A percentile compares a stretch with the other conserved stretches of the same genome.
Conservation (phyloP, 2,113 vertebrate species). For the Ptilorrhoa leucosticta region DNA sequence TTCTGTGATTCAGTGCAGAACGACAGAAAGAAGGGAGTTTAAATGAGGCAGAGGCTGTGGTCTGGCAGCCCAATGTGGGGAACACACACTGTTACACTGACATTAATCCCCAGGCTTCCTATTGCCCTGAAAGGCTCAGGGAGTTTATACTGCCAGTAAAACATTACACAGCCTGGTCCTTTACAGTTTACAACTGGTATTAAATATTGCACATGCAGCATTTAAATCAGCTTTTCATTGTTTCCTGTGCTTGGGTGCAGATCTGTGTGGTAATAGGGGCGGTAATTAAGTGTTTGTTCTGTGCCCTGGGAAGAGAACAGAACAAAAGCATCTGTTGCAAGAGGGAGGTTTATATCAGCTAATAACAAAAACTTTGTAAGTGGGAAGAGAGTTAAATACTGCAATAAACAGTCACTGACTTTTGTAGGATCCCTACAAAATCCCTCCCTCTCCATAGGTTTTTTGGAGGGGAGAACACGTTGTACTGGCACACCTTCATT, state of each 20-base stretch:
- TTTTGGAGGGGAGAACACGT: not conserved
- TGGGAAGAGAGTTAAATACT: not conserved
- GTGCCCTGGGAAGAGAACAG: not conserved
- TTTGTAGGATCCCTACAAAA: rapidly evolving
- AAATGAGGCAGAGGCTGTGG: not conserved
- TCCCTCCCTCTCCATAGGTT: not conserved
- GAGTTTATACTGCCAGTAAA: not conserved
- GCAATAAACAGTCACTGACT: not conserved
- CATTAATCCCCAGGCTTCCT: not conserved
- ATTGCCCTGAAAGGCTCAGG: not conserved
- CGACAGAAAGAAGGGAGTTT: not conserved
- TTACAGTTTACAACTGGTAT: rapidly evolving
- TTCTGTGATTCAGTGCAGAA: not conserved
- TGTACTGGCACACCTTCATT: not conserved
- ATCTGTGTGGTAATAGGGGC: not conserved
- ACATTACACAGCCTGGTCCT: not conserved
- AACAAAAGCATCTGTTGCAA: not conserved
- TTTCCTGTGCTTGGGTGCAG: not conserved
- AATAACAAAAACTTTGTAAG: not conserved
- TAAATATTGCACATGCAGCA: not conserved
- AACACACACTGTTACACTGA: rapidly evolving
- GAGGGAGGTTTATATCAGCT: not conserved
- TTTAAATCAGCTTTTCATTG: not conserved
- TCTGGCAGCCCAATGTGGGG: not conserved
- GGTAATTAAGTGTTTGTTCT: not conserved